Evolutionary conservation across 2,797 vertebrate species (phyloP).

Genomic region (Phrynocephalus guinanensis): DNA sequence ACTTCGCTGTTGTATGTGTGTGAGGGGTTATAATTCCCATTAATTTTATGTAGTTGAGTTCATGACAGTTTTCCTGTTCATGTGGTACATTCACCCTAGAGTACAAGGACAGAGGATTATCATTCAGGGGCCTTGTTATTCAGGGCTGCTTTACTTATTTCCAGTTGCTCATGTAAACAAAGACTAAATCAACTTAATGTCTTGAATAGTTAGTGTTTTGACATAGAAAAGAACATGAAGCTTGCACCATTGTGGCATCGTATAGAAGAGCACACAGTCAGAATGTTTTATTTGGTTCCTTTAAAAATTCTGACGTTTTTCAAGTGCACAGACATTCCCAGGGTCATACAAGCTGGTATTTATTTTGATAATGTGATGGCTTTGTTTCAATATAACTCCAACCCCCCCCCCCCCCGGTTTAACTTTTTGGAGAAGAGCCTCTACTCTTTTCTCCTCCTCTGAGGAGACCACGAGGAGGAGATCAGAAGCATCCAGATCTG

Average conservation of each 20-base stretch:
- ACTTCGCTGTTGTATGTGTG: background rate
- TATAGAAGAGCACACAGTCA: background rate
- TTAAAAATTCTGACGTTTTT: background rate
- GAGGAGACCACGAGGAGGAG: background rate
- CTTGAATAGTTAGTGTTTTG: background rate
- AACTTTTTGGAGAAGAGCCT: background rate
- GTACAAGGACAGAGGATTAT: background rate
- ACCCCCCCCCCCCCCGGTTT: background rate
- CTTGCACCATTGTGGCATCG: background rate
- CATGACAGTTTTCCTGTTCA: no score
- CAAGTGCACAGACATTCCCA: background rate
- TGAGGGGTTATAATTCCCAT: no score
- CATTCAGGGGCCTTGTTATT: background rate
- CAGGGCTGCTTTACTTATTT: background rate
- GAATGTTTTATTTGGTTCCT: background rate
- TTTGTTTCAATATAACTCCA: background rate
- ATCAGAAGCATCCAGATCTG: background rate
- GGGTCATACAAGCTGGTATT: background rate
- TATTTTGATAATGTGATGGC: background rate
- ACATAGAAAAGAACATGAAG: background rate
- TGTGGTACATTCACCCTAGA: background rate
- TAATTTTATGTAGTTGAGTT: background rate
- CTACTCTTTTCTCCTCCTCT: background rate
- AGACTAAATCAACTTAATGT: background rate
- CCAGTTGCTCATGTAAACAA: conserved; percentile 4